phyloP scores from a whole-genome alignment of 2,888 invertebrate species.

The Polymixis lichenea region DNA sequence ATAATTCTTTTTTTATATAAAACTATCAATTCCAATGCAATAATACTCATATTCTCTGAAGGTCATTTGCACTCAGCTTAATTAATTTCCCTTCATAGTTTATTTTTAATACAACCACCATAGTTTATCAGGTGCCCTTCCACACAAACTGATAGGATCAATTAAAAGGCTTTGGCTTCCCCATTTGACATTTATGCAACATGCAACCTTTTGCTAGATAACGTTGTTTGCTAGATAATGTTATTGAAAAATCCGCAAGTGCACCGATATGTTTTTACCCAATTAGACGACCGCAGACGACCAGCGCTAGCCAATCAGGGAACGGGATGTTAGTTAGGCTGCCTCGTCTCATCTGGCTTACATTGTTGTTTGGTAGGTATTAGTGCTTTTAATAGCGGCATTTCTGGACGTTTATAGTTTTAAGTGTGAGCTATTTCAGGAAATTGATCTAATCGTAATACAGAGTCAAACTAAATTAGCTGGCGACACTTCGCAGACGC shows the following conservation, averaged over 20 bases:
- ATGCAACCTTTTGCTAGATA: slow-evolving; percentile 38
- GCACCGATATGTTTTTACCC: slow-evolving; percentile 32
- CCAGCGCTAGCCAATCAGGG: slow-evolving; percentile 23
- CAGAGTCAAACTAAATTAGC: no score
- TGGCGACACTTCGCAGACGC: no score
- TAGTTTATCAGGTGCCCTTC: slow-evolving; percentile 48
- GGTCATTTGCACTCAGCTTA: slow-evolving; percentile 16
- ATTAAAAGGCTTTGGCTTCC: slow-evolving; percentile 37
- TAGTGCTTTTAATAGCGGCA: neutral
- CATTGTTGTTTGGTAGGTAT: neutral
- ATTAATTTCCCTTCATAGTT: slow-evolving; percentile 18
- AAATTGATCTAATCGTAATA: neutral
- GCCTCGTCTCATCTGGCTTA: slow-evolving; percentile 15
- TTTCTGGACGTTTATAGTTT: neutral
- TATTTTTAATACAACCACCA: slow-evolving; percentile 20
- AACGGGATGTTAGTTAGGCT: slow-evolving; percentile 6
- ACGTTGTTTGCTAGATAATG: slow-evolving; percentile 34
- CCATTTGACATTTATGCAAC: slow-evolving; percentile 54
- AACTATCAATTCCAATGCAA: no score
- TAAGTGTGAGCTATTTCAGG: neutral
- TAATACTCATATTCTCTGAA: neutral
- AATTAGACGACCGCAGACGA: slow-evolving; percentile 39
- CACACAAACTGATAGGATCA: slow-evolving; percentile 40
- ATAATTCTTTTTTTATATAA: no score
- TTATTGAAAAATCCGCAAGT: slow-evolving; percentile 38